Conservation (phyloP, 2,113 vertebrate genomes). For the Riparia riparia region DNA sequence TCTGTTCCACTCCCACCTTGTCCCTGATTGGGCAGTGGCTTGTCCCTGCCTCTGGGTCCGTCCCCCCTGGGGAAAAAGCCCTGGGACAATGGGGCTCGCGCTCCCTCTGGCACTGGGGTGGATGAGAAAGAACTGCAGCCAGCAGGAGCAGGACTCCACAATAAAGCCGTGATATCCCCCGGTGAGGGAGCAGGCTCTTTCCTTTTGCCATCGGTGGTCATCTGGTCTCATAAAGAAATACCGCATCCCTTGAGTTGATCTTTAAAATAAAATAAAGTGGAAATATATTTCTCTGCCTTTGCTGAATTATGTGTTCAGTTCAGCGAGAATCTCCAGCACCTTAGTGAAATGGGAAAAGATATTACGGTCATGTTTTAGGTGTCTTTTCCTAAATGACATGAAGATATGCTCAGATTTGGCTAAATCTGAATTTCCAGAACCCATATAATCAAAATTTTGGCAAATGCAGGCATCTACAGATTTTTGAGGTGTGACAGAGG, state of each 20-base stretch:
- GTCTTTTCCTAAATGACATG: neutral
- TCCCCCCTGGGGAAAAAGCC: too few species aligned
- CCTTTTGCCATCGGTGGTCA: too few species aligned
- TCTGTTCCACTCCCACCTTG: too few species aligned
- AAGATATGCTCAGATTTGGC: neutral
- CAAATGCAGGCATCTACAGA: fast-evolving
- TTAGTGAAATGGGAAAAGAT: neutral
- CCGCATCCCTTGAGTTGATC: fast-evolving
- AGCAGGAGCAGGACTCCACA: too few species aligned
- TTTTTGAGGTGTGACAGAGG: neutral
- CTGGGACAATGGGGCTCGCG: too few species aligned
- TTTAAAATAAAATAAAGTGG: neutral
- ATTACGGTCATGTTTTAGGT: fast-evolving
- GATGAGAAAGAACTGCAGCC: too few species aligned
- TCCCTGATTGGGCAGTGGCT: too few species aligned
- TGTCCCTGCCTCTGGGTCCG: too few species aligned
- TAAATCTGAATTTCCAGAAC: neutral
- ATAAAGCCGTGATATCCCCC: too few species aligned
- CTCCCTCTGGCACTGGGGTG: too few species aligned
- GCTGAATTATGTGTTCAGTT: neutral
- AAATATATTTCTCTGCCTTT: neutral
- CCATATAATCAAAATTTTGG: neutral
- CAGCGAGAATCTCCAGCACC: neutral
- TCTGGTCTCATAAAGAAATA: too few species aligned
- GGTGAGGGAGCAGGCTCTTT: too few species aligned